Percentiles rank a stretch among this genome's conserved stretches.
These are phyloP conservation scores for Colinus virginianus DNA, from an alignment of 2,113 vertebrate genomes.

Conservation along the genomic window DNA sequence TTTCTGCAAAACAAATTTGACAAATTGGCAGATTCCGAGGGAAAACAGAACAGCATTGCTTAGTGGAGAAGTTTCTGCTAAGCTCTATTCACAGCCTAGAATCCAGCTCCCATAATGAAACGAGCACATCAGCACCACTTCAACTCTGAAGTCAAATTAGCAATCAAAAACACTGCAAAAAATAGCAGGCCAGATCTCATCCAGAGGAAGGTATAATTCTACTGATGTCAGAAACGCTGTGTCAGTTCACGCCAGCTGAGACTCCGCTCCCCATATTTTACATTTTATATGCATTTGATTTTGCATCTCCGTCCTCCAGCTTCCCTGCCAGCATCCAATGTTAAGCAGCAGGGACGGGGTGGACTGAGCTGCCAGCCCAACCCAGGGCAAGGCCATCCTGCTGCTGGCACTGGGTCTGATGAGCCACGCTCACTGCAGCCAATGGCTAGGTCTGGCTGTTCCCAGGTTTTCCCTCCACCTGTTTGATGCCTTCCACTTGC, in stretches of 20 bases:
- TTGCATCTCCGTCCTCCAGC: neutral
- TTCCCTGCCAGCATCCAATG: neutral
- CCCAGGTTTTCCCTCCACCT: neutral
- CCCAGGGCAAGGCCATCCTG: neutral
- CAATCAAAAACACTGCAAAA: neutral
- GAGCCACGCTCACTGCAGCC: neutral
- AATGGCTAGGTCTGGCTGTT: neutral
- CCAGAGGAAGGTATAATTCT: neutral
- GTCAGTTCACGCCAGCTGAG: neutral
- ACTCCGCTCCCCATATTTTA: neutral
- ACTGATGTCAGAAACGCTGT: neutral
- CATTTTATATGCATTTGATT: neutral
- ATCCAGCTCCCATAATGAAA: neutral
- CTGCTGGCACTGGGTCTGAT: accelerated
- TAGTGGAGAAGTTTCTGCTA: neutral
- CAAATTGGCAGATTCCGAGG: neutral
- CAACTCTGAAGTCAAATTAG: neutral
- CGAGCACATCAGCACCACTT: neutral
- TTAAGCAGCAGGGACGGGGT: accelerated
- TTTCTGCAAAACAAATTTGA: conserved; percentile 31
- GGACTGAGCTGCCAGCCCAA: neutral
- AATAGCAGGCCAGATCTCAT: neutral
- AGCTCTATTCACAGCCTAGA: neutral
- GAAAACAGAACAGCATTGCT: neutral
- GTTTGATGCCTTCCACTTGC: neutral